These are phyloP conservation scores for Sphaeramia orbicularis DNA, from an alignment of 2,797 vertebrate genomes.

Conservation along the genomic window DNA sequence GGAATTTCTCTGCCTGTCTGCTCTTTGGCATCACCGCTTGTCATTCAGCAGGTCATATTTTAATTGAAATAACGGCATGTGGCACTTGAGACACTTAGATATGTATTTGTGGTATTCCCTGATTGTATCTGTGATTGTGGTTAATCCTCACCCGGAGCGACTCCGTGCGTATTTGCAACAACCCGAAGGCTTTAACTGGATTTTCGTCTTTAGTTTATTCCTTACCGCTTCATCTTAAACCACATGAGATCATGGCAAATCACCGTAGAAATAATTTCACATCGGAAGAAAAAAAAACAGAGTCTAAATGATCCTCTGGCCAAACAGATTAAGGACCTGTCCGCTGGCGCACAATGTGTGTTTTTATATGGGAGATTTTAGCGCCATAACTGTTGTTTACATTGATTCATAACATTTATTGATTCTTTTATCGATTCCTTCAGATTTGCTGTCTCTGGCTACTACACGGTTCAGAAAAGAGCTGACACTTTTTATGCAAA, in stretches of 20 bases:
- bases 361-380: constrained; percentile 47
- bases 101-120: not conserved
- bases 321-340: constrained; percentile 50
- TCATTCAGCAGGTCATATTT: constrained; percentile 16
- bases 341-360: constrained; percentile 46
- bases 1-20: constrained; percentile 26
- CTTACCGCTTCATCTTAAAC: not conserved
- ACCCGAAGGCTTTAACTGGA: constrained; percentile 1
- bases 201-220: constrained; percentile 3
- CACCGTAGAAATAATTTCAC: not conserved
- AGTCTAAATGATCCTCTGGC: constrained; percentile 31
- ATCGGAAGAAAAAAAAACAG: constrained; percentile 3
- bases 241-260: not conserved
- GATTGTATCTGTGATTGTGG: constrained; percentile 13
- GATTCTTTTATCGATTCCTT: constrained; percentile 31
- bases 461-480: not conserved
- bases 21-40: constrained; percentile 51
- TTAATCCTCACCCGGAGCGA: constrained; percentile 18
- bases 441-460: constrained; percentile 23
- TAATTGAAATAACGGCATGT: not conserved
- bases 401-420: constrained; percentile 42
- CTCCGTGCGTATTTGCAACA: constrained; percentile 60
- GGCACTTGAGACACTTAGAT: not conserved
- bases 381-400: constrained; percentile 43
- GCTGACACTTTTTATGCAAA: constrained; percentile 53